These are phyloP conservation scores for Antennarius striatus DNA, from an alignment of 2,113 vertebrate genomes.

Conservation along the genomic window DNA sequence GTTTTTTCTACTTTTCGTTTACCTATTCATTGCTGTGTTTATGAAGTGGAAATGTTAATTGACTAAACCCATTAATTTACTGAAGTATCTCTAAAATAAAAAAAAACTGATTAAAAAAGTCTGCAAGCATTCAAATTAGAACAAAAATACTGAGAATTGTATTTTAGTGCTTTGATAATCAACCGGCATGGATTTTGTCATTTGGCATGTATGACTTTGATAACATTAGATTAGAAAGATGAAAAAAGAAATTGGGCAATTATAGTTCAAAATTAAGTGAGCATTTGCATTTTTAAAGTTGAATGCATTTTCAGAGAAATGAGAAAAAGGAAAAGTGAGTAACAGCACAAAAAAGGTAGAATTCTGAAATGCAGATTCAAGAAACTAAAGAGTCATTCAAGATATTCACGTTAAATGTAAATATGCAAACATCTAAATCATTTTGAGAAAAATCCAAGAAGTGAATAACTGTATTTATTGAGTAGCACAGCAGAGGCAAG, in stretches of 20 bases:
- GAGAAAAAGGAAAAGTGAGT: too few species aligned
- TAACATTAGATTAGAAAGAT: too few species aligned
- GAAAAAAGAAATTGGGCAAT: neutral
- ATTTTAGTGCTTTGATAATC: too few species aligned
- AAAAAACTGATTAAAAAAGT: neutral
- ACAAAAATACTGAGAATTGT: too few species aligned
- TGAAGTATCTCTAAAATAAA: neutral
- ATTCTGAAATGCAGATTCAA: too few species aligned
- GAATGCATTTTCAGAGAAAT: too few species aligned
- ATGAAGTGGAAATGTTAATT: neutral
- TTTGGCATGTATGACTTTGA: too few species aligned
- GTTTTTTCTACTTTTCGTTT: too few species aligned
- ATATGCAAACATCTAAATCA: neutral
- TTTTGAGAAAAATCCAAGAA: slow-evolving; percentile 22
- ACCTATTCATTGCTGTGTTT: neutral
- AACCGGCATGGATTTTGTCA: too few species aligned
- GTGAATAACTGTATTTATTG: slow-evolving; percentile 27
- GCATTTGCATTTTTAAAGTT: too few species aligned
- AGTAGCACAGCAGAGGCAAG: slow-evolving; percentile 11
- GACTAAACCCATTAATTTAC: neutral
- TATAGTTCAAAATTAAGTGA: neutral
- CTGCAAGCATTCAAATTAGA: neutral
- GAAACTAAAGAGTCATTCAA: too few species aligned
- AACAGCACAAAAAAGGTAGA: too few species aligned
- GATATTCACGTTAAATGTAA: slow-evolving; percentile 2